Conservation (phyloP, 53 echinoderm and acorn worm genomes). For the Pentamera pediparva region DNA sequence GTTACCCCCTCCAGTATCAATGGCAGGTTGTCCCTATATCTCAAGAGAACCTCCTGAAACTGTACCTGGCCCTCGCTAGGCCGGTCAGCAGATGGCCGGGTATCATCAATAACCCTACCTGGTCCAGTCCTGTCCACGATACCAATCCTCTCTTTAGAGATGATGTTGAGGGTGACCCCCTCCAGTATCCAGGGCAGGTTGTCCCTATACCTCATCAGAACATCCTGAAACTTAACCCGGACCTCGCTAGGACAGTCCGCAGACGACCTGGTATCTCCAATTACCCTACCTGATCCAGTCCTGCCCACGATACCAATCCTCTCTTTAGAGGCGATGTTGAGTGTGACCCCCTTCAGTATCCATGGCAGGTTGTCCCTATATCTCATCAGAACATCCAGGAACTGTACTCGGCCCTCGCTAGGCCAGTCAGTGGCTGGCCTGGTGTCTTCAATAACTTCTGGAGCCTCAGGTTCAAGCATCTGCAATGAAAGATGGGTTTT, state of each 20-base stretch:
- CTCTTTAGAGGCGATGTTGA: slow-evolving; percentile 56
- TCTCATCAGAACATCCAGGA: slow-evolving; percentile 58
- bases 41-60: slow-evolving; percentile 58
- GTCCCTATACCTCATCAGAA: slow-evolving; percentile 61
- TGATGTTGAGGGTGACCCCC: slow-evolving; percentile 46
- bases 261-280: slow-evolving; percentile 21
- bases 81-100: slow-evolving; percentile 29
- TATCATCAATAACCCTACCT: slow-evolving; percentile 56
- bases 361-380: slow-evolving; percentile 65
- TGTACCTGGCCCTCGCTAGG: slow-evolving; percentile 50
- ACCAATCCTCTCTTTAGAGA: slow-evolving; percentile 72
- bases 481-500: background rate
- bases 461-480: slow-evolving; percentile 39
- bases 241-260: slow-evolving; percentile 48
- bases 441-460: slow-evolving; percentile 26
- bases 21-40: slow-evolving; percentile 65
- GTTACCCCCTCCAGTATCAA: slow-evolving; percentile 62
- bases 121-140: slow-evolving; percentile 90
- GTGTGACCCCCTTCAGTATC: slow-evolving; percentile 59
- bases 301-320: slow-evolving; percentile 90
- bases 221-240: slow-evolving; percentile 41
- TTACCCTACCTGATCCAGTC: slow-evolving; percentile 81
- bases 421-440: slow-evolving; percentile 37
- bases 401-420: slow-evolving; percentile 47
- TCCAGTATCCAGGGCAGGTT: slow-evolving; percentile 55